These are phyloP conservation scores for Planococcus citri DNA, from an alignment of 1,140 invertebrate genomes.

Conservation along the genomic window DNA sequence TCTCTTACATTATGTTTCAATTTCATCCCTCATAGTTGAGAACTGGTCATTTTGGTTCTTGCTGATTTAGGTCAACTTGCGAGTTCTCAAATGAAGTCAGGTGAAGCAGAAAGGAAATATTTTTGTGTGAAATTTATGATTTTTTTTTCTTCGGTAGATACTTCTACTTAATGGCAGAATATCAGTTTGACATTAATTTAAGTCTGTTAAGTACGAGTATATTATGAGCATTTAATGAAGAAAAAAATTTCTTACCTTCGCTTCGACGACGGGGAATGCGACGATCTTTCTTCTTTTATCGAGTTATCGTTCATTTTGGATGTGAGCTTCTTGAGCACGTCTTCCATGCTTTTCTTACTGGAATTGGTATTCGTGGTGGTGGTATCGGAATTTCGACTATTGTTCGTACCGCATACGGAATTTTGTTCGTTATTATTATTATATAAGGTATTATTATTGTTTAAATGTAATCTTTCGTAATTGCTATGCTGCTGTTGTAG, in stretches of 20 bases:
- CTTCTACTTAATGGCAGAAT: no score
- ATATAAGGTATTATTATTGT: constrained; percentile 29
- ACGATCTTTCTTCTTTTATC: constrained; percentile 43
- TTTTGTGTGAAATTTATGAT: no score
- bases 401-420: constrained; percentile 27
- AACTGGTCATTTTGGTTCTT: no score
- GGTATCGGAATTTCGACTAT: not conserved
- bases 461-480: constrained; percentile 11
- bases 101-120: no score
- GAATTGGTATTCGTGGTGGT: constrained; percentile 17
- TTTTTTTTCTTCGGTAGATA: no score
- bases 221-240: no score
- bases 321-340: constrained; percentile 67
- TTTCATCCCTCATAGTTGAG: no score
- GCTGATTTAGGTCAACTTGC: no score
- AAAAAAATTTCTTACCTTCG: not conserved
- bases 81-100: no score
- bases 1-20: no score
- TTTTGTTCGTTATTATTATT: constrained; percentile 39
- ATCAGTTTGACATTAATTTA: no score
- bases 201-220: no score
- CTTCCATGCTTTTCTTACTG: constrained; percentile 59
- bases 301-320: constrained; percentile 57
- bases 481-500: not conserved
- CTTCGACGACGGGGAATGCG: constrained; percentile 40